A percentile compares a stretch with the other conserved stretches of the same genome.
phyloP scores from a whole-genome alignment of 2,888 invertebrate genomes.

The Leucophenga maculata region DNA sequence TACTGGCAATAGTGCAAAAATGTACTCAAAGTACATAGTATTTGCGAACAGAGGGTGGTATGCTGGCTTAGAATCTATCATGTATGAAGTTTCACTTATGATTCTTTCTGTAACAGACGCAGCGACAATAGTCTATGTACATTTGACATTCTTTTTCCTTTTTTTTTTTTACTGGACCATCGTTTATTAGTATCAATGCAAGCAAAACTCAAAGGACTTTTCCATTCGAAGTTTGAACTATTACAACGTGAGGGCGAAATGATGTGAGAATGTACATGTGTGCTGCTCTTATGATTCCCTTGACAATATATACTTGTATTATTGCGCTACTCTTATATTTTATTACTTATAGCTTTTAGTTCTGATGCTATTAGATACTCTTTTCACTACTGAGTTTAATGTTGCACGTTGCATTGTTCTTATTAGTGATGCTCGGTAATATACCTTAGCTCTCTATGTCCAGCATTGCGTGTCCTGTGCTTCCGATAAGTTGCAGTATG shows the following conservation, averaged over 20 bases:
- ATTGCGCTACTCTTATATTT: not conserved
- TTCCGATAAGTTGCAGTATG: too few species aligned
- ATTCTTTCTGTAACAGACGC: constrained; percentile 32
- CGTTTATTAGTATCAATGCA: constrained; percentile 50
- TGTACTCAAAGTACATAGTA: too few species aligned
- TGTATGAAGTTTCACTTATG: constrained; percentile 33
- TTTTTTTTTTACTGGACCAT: too few species aligned
- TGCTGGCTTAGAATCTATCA: constrained; percentile 7
- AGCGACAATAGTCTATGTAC: constrained; percentile 31
- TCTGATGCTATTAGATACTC: not conserved
- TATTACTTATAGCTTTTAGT: not conserved
- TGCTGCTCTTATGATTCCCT: constrained; percentile 39
- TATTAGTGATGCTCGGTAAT: not conserved
- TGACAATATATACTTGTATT: constrained; percentile 31
- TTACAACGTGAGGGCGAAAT: not conserved
- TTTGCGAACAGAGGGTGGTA: too few species aligned
- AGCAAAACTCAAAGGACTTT: constrained; percentile 42
- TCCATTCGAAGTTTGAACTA: constrained; percentile 24
- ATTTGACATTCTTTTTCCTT: too few species aligned
- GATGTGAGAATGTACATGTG: constrained; percentile 6
- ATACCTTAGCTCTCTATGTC: not conserved
- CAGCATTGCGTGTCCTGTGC: not conserved
- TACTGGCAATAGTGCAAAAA: too few species aligned
- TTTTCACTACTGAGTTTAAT: not conserved
- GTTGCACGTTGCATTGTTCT: not conserved